phyloP scores from a whole-genome alignment of 1,140 invertebrate species.

The Bilobella aurantiaca region DNA sequence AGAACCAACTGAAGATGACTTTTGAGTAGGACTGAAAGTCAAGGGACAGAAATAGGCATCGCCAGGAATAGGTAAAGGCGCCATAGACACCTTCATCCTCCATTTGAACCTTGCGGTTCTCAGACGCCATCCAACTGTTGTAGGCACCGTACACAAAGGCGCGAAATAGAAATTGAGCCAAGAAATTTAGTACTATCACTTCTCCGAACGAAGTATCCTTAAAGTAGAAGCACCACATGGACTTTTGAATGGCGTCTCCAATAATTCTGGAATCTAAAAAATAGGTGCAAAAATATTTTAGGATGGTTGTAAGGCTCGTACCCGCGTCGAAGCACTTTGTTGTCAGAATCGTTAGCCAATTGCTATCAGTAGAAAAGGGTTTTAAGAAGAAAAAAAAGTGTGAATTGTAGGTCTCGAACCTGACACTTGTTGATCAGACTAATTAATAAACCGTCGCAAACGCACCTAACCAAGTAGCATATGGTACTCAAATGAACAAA shows the following conservation, averaged over 20 bases:
- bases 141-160: not conserved
- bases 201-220: not conserved
- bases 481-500: no score
- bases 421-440: no score
- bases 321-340: not conserved
- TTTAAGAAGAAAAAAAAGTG: not conserved
- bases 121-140: not conserved
- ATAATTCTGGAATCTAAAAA: not conserved
- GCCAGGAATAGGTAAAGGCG: conserved; percentile 9
- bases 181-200: conserved; percentile 8
- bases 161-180: not conserved
- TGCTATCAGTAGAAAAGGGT: not conserved
- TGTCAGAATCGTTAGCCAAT: not conserved
- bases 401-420: not conserved
- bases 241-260: not conserved
- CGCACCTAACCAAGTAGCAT: no score
- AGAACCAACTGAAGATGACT: conserved; percentile 10
- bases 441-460: no score
- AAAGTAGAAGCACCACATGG: conserved; percentile 4
- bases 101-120: not conserved
- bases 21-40: conserved; percentile 6
- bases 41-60: conserved; percentile 6
- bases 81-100: conserved; percentile 13
- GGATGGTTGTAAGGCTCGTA: not conserved
- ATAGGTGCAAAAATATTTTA: not conserved